Base-by-base conservation (phyloP, 2,113 vertebrate species). In the Girardinichthys multiradiatus region DNA sequence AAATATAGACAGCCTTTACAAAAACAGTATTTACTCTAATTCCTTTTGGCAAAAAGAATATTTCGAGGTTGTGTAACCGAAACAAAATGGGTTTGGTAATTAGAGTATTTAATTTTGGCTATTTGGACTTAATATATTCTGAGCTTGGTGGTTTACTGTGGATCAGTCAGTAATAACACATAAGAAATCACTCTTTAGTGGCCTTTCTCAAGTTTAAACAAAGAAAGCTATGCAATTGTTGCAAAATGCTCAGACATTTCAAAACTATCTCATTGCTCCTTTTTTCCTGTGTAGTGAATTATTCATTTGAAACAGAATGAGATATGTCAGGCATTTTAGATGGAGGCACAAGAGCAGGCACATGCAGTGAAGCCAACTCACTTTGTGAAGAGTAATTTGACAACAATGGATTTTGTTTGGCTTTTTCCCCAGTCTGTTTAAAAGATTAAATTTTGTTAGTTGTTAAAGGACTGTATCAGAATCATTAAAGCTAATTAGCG, bases 401-500 rank as follows among this genome's bases (percentile, higher is more conserved):
- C 35, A 35, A 35, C 13, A 45, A 15, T 48, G 45, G 5, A 51
- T 51, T 51, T 24, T 51, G 5, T 51, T 51, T 2, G 1, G 15
- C 2, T 24, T 24, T 51, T 24, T 51, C 39, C 15, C 39, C 13
- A 1, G 15, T 45, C 15, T 3, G 21, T 9, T 51, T 24, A 24
- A 51, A 24, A 19, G 24, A 24, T 51, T 19, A 24, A 51, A 51
- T 51, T 51, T 51, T 51, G 48, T 24, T 51, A 51, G 48, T 2
- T 1, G 30, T 61, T 31, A 31, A 61, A 61, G 21, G 48, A 6
- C 21, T 24, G 48, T 51, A 51, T 42, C 70, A 74, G 39, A 24
- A 60, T 79, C 73, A 64, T 74, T 72, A 75, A 0, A 72, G 33
- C 33, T 68, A 1, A 74, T 73, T 37, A 75, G 62, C 68, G 0